Evolutionary conservation across 2,797 vertebrate species (phyloP).

Genomic region (Sus cebifrons): DNA sequence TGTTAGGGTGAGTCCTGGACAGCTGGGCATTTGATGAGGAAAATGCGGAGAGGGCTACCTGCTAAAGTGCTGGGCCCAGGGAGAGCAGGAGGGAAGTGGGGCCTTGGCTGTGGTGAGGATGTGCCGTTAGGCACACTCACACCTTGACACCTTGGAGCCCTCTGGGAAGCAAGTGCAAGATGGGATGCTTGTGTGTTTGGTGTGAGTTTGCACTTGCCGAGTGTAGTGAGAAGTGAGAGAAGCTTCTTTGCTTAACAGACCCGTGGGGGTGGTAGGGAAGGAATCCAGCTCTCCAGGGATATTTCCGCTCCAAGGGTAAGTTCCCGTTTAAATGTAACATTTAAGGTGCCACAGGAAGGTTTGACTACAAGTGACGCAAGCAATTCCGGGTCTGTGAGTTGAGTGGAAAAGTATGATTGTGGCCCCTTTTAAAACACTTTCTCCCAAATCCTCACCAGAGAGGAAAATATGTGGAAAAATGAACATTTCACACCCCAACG

Average conservation of each 20-base stretch:
- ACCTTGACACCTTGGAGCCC: fast-evolving
- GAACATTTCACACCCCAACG: too few relatives aligned
- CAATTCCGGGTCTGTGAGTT: fast-evolving
- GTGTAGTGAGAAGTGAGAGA: not conserved
- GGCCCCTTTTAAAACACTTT: not conserved
- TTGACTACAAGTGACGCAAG: too few relatives aligned
- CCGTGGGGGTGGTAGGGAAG: not conserved
- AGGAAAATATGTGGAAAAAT: not conserved
- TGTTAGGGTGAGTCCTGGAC: fast-evolving
- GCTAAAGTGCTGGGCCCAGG: fast-evolving
- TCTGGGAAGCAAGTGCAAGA: not conserved
- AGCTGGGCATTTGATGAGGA: not conserved
- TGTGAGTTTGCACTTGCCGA: not conserved
- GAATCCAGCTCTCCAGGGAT: not conserved
- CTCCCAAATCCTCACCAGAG: not conserved
- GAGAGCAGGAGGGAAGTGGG: not conserved
- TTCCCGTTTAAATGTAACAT: not conserved
- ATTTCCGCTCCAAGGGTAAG: not conserved
- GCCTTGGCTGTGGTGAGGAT: fast-evolving
- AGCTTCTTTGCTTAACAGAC: not conserved
- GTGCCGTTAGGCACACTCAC: not conserved
- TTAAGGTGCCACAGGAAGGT: not conserved
- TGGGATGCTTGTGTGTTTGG: not conserved
- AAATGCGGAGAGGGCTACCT: not conserved
- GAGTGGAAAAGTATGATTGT: not conserved